Conservation (phyloP, 1,140 invertebrate genomes). For the Drosophila chauvacae region DNA sequence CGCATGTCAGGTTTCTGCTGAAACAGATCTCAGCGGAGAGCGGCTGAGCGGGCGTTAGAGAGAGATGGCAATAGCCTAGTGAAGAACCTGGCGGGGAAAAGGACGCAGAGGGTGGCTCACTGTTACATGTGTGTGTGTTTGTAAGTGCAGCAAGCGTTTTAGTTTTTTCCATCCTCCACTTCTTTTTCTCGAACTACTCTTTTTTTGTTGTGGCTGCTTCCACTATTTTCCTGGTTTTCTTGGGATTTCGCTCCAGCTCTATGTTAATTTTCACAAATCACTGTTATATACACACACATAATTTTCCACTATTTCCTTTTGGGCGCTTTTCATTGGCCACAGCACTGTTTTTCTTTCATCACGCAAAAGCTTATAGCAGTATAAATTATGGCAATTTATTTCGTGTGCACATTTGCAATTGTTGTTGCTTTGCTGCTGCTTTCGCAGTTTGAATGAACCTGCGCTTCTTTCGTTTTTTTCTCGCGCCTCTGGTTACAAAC, state of each 20-base stretch:
- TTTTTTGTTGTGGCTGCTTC: conserved; percentile 43
- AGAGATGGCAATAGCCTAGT: conserved; percentile 8
- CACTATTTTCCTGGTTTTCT: conserved; percentile 53
- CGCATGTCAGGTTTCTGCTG: conserved; percentile 40
- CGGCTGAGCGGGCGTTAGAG: background rate
- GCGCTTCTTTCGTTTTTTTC: conserved; percentile 48
- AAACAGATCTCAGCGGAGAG: conserved; percentile 9
- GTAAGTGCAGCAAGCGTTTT: conserved; percentile 34
- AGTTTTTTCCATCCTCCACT: conserved; percentile 39
- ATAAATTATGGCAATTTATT: conserved; percentile 75
- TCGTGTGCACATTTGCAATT: conserved; percentile 33
- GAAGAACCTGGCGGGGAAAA: conserved; percentile 33
- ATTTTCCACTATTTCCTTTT: conserved; percentile 74
- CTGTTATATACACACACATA: conserved; percentile 42
- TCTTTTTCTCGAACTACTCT: conserved; percentile 36
- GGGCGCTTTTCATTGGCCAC: conserved; percentile 63
- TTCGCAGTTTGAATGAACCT: conserved; percentile 73
- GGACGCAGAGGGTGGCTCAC: conserved; percentile 35
- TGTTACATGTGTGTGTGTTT: conserved; percentile 5
- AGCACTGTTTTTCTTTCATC: conserved; percentile 52
- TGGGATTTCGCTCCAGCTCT: conserved; percentile 26
- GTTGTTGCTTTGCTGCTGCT: conserved; percentile 25
- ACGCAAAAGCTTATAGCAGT: conserved; percentile 63
- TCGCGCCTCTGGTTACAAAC: conserved; percentile 54
- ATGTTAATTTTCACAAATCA: conserved; percentile 61